Evolutionary conservation across 2,113 vertebrate species (phyloP).

Genomic region (Guaruba guarouba): DNA sequence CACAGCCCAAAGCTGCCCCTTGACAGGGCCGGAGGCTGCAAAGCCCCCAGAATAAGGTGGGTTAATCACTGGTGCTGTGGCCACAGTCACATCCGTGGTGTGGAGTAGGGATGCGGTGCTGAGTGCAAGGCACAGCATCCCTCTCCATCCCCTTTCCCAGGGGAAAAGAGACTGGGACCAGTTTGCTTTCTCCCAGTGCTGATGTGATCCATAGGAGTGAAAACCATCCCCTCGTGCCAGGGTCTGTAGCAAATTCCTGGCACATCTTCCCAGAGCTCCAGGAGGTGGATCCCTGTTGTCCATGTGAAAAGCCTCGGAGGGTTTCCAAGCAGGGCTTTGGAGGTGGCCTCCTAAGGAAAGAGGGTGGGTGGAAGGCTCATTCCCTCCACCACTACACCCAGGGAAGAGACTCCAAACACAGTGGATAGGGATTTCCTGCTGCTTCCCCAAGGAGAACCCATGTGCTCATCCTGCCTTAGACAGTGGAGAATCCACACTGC

Average conservation of each 20-base stretch:
- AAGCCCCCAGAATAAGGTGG: not conserved
- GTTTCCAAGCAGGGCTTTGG: not conserved
- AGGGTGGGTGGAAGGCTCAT: rapidly evolving
- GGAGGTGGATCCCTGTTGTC: not conserved
- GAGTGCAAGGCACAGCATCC: not conserved
- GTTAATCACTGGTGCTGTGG: not conserved
- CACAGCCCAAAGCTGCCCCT: not conserved
- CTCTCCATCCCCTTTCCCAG: not conserved
- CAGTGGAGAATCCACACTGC: not conserved
- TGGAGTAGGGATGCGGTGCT: not conserved
- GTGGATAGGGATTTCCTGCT: not conserved
- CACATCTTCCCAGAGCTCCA: not conserved
- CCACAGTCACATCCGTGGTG: not conserved
- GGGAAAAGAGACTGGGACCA: not conserved
- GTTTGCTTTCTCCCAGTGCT: not conserved
- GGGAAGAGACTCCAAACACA: not conserved
- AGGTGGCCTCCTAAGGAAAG: not conserved
- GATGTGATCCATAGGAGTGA: not conserved
- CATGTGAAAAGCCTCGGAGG: not conserved
- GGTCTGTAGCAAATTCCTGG: not conserved
- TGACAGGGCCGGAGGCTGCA: not conserved
- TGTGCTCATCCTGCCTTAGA: not conserved
- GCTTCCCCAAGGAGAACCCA: not conserved
- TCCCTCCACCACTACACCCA: rapidly evolving
- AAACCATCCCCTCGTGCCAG: rapidly evolving